Base-by-base conservation (phyloP, 2,797 vertebrate species). In the Leptoclinus maculatus region DNA sequence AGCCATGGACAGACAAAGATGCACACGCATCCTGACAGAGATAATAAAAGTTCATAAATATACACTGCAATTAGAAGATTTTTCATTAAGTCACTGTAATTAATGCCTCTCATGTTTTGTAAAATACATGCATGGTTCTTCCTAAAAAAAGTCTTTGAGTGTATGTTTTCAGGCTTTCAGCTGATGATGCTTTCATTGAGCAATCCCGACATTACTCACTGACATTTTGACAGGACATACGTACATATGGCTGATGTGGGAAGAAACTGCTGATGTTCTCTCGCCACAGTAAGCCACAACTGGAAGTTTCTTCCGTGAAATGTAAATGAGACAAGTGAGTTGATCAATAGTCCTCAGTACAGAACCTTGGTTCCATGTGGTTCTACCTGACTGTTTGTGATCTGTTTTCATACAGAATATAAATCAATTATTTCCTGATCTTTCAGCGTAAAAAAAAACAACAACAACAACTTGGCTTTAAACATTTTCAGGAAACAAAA, bases 401-500 rank as follows among this genome's bases (percentile, higher is more conserved):
- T 21, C 12, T 16, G 8, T 17, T 58, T 58, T 3, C 60, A 7
- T 45, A 5, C 38, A 17, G 9, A 60, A 29, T 27, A 27, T 6
- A 27, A 74, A n/a, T 38, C 16, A 10, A 56, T 5, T 38, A 3
- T 54, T 51, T 41, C 19, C 3, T 54, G 17, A 64, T 54, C 53
- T 7, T 5, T 19, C 25, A 68, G 21, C 21, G 34, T 72, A 54
- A 62, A 41, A 57, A 29, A 29, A 29, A 29, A 29, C 27, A 27
- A 29, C 27, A 27, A 29, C 27, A 73, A n/a, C 73, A 59, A 34
- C 16, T 34, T 49, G 13, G 17, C 25, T 77, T 53, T 7, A 63
- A 25, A 39, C 2, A 23, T 51, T 74, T 84, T 76, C 27, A 76
- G 78, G 83, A 89, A 84, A 62, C 74, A 70, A 86, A 82, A 86